Percentiles rank a stretch among this genome's conserved stretches.
Evolutionary conservation across 2,888 invertebrate genomes (phyloP).

Genomic region (Leptothorax acervorum): DNA sequence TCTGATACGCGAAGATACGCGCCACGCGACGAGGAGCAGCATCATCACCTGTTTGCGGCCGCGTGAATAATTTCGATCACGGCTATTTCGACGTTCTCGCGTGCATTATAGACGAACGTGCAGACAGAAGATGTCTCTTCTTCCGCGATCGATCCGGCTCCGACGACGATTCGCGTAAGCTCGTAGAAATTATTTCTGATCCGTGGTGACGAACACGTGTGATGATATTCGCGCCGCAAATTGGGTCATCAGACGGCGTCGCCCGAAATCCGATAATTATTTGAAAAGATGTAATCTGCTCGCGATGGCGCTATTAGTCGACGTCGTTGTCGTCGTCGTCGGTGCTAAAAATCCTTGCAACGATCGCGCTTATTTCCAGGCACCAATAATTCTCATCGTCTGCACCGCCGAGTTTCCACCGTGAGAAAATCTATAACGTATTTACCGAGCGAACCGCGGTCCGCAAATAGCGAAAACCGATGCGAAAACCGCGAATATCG

Average conservation of each 20-base stretch:
- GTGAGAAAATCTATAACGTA: constrained; percentile 51
- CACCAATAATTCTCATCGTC: constrained; percentile 44
- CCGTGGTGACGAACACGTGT: constrained; percentile 26
- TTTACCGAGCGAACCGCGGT: constrained; percentile 42
- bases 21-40: constrained; percentile 2
- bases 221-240: constrained; percentile 49
- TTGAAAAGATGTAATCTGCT: constrained; percentile 45
- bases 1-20: neutral
- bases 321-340: neutral
- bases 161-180: constrained; percentile 43
- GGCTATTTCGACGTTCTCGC: constrained; percentile 55
- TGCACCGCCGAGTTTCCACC: neutral
- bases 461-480: constrained; percentile 48
- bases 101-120: constrained; percentile 53
- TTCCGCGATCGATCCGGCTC: constrained; percentile 65
- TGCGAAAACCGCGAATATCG: constrained; percentile 43
- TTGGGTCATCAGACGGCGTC: constrained; percentile 70
- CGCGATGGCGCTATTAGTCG: constrained; percentile 22
- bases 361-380: constrained; percentile 48
- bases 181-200: constrained; percentile 63
- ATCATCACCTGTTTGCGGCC: constrained; percentile 43
- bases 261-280: constrained; percentile 55
- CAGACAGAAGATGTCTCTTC: constrained; percentile 52
- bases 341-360: constrained; percentile 43
- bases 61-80: constrained; percentile 53